Base-by-base conservation (phyloP, 1,140 invertebrate genomes). In the Carposina sasakii region DNA sequence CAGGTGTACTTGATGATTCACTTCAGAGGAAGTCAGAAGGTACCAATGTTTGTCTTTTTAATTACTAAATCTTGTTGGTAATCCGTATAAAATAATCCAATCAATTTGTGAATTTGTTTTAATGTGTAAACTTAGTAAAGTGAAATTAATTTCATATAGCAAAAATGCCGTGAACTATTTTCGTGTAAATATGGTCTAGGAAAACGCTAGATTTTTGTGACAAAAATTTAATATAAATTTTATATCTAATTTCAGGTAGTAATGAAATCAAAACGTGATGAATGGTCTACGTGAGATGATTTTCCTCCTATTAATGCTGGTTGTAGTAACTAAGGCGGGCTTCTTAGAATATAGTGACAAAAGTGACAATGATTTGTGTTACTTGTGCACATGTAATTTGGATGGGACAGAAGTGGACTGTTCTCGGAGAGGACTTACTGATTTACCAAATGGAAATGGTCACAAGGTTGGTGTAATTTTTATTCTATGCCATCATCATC, bases 221-320 rank as follows among this genome's bases (percentile, higher is more conserved):
- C n/a, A n/a, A n/a, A n/a, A n/a, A n/a, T n/a, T n/a, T n/a, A n/a
- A n/a, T n/a, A n/a, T n/a, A n/a, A n/a, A n/a, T n/a, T n/a, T n/a
- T n/a, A n/a, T n/a, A n/a, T n/a, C n/a, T n/a, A n/a, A 61, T 73
- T 62, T 17, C 72, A 81, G 75, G 52, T 57, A 76, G 78, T 64
- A 65, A 82, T 82, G 78, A 67, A 51, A 75, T 48, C 46, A 40
- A 65, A 52, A 69, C 68, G 76, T 67, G 48, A 82, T 82, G 78
- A 44, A 63, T 59, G 54, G 66, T 42, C 42, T 67, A 63, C 52
- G 56, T n/a, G n/a, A n/a, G 8, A 31, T 24, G 40, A 49, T 57
- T 40, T 56, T 44, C 50, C 45, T 47, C 31, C 41, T 74, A 22
- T 45, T 74, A 43, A 16, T 76, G 47, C 52, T 67, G 16, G 52